A percentile compares a stretch with the other conserved stretches of the same genome.
Conservation (phyloP, 2,113 vertebrate species). For the Coracopsis vasa region DNA sequence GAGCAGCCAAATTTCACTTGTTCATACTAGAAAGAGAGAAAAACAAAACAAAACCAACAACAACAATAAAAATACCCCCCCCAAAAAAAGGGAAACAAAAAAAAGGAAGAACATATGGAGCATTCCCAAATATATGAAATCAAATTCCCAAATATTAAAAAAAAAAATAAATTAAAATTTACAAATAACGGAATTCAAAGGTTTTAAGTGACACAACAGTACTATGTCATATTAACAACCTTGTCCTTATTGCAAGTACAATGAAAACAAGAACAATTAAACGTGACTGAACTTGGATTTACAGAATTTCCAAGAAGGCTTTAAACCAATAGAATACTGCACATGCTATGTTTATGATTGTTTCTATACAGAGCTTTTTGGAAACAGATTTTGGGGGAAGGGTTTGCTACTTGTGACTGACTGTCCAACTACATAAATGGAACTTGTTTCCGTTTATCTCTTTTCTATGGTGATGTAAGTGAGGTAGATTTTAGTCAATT, state of each 20-base stretch:
- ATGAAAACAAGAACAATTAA: not conserved
- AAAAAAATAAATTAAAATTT: not conserved
- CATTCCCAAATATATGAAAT: not conserved
- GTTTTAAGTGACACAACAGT: not conserved
- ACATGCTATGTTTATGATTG: not conserved
- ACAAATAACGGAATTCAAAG: rapidly evolving
- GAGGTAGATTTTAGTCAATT: rapidly evolving
- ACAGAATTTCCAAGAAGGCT: not conserved
- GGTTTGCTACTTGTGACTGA: not conserved
- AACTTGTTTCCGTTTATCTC: not conserved
- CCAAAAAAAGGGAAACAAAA: rapidly evolving
- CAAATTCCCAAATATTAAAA: not conserved
- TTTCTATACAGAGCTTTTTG: not conserved
- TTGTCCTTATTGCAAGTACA: not conserved
- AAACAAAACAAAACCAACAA: not conserved
- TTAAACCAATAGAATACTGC: not conserved
- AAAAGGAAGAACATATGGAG: not conserved
- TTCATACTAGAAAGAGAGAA: rapidly evolving
- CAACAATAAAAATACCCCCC: too few species aligned
- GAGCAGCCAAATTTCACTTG: rapidly evolving
- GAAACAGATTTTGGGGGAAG: not conserved
- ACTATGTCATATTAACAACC: not conserved
- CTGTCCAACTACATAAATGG: not conserved
- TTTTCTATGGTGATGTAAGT: not conserved
- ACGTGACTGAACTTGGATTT: not conserved